phyloP scores from a whole-genome alignment of 2,888 invertebrate species.

The Drosophila paramelanica region DNA sequence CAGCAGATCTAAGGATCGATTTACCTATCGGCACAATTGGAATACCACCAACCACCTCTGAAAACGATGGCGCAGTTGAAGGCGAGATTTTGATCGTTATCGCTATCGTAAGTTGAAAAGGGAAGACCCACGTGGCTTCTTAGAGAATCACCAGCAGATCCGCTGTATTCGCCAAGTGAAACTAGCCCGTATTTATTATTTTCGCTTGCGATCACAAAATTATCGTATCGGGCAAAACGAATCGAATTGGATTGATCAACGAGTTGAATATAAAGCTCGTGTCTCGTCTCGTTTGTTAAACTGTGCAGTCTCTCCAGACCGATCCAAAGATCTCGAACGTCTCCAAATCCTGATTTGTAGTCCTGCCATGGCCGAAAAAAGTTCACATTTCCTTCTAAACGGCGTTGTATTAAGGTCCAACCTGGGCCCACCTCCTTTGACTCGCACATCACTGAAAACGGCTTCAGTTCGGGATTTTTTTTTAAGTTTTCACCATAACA shows the following conservation, averaged over 20 bases:
- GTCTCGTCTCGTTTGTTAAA: neutral
- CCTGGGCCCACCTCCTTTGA: neutral
- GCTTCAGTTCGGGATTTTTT: neutral
- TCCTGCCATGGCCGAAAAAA: constrained; percentile 21
- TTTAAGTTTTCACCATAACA: too few species aligned
- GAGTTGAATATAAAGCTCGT: neutral
- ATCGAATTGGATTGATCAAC: neutral
- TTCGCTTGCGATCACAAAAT: neutral
- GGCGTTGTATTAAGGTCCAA: constrained; percentile 26
- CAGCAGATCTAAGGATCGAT: too few species aligned
- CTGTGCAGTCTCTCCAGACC: neutral
- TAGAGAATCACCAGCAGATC: neutral
- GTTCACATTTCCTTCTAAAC: constrained; percentile 12
- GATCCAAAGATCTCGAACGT: neutral
- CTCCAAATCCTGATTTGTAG: constrained; percentile 6
- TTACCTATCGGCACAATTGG: too few species aligned
- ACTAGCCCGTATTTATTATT: neutral
- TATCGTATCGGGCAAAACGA: constrained; percentile 4
- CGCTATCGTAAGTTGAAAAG: too few species aligned
- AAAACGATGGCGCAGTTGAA: too few species aligned
- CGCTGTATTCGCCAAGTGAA: neutral
- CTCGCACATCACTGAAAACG: neutral
- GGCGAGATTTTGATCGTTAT: too few species aligned
- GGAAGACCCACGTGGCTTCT: too few species aligned
- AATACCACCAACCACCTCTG: too few species aligned